Base-by-base conservation (phyloP, 92 coral and sea anemone genomes). In the Epizoanthus illoricatus region DNA sequence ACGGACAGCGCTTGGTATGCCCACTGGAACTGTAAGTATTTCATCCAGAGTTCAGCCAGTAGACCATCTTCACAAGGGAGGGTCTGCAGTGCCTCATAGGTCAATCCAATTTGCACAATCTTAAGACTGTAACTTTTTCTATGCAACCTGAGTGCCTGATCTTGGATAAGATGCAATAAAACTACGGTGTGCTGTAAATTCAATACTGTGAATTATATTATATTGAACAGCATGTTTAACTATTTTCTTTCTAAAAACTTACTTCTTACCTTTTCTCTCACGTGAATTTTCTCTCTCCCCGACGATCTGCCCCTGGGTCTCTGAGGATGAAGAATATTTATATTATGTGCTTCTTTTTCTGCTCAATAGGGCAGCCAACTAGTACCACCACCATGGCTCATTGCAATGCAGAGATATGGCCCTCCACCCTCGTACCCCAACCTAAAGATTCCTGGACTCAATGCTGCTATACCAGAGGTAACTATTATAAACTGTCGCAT, bases 381-480 rank as follows among this genome's bases (percentile, higher is more conserved):
- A 5, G 98, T 96, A 1, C 99, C 99, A 5, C 99, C 99, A 0
- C 99, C 99, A 0, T 96, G 99, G 99, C 69, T 96, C 52, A 93
- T 96, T 58, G 99, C 99, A 20, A 96, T 96, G 99, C 99, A 96
- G 86, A 88, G 99, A 83, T 96, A 96, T 84, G 99, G 99, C n/a
- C 99, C 99, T 0, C 99, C 99, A 0, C 99, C 99, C 42, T 96
- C 99, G 15, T 96, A 96, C 86, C 99, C 99, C 11, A 96, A 90
- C 79, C 91, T 96, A 21, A 96, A 96, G 86, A 71, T 96, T 23
- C 95, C 98, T 21, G 99, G 99, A 73, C 92, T 96, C 13, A 96
- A 96, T 85, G 99, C 99, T 60, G 97, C 99, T 4, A 94, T 94
- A 15, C 98, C 98, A 2, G 98, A 94, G 91, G 96, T 92, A 80